Base-by-base conservation (phyloP, 2,113 vertebrate species). In the Choloepus hoffmanni region DNA sequence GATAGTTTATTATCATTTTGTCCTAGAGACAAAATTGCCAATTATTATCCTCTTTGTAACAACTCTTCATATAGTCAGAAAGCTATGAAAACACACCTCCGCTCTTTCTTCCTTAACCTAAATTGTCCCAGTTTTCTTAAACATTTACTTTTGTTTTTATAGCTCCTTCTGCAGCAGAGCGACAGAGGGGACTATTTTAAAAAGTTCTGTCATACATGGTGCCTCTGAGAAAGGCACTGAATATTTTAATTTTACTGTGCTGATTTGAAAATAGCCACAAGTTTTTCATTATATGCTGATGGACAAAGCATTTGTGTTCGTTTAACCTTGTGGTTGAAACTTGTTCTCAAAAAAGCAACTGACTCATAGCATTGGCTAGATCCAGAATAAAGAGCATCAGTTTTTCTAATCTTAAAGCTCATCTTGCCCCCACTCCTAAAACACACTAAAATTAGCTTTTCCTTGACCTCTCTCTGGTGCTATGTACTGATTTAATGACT, bases 251-350 rank as follows among this genome's bases (percentile, higher is more conserved):
- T 97, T 89, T 76, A 90, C 92, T 74, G 70, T 73, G 79, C 74
- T 28, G 53, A 79, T 96, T 76, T 96, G 70, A 53, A 97, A 97
- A 94, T 95, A 96, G 94, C 91, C 96, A 95, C 89, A 86, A 78
- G 79, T 96, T 96, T 96, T 95, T 97, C 94, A 96, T 95, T 96
- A 94, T 97, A 96, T 91, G 62, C 96, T 96, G 97, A 98, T 98
- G 96, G 96, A 96, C 96, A 93, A 92, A 96, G 95, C 86, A 94
- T 96, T 98, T 97, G 96, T 97, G 96, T 96, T 97, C 97, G 96
- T 96, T 97, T 98, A 97, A 98, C 97, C 96, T 97, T 97, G 96
- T 96, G 95, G 96, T 96, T 96, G 97, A 98, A 97, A 96, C 93
- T 94, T 73, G 94, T 96, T 98, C 96, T 95, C 89, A 94, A 97